Base-by-base conservation (phyloP, 2,113 vertebrate genomes). In the Aegotheles bennettii region DNA sequence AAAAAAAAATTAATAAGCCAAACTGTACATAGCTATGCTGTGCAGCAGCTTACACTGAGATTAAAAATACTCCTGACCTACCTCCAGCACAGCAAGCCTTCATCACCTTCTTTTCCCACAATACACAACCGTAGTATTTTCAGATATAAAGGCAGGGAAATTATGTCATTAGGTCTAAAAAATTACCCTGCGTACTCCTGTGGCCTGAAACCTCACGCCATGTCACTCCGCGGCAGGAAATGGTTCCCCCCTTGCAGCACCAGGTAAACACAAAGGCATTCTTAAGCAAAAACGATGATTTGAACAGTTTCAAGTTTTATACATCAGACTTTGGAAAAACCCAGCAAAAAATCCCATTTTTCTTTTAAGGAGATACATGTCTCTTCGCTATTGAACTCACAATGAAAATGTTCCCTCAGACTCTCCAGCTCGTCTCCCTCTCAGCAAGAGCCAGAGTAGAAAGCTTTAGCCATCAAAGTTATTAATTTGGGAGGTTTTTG, bases 351-450 rank as follows among this genome's bases (percentile, higher is more conserved):
- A 24, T 5, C 43, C 3, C 31, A 1, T 0, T 81, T 77, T 87
- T 40, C 50, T n/a, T 51, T 33, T 26, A 15, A 79, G 33, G 7
- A 48, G 43, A 45, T 9, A 23, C 0, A 0, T 1, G 2, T 31
- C 73, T 68, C 67, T 57, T 45, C 47, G 16, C 51, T 78, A 13
- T 25, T 65, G 70, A 60, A 19, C 21, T 48, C 64, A 71, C 53
- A 91, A 33, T 6, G 3, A 53, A 53, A 82, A 24, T 20, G 25
- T 76, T 85, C 60, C 56, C 53, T 74, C 59, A 40, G 57, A 47
- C 29, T 63, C 74, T 61, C 80, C 60, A 65, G 71, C 68, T 51
- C 64, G 48, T 64, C 59, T 73, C 84, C 36, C 56, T 75, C 78
- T 61, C n/a, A 57, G 51, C 4, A 2, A 92, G 17, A 73, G 42